A percentile compares a stretch with the other conserved stretches of the same genome.
These are phyloP conservation scores for Aegithalos caudatus DNA, from an alignment of 2,113 vertebrate genomes.

Conservation along the genomic window DNA sequence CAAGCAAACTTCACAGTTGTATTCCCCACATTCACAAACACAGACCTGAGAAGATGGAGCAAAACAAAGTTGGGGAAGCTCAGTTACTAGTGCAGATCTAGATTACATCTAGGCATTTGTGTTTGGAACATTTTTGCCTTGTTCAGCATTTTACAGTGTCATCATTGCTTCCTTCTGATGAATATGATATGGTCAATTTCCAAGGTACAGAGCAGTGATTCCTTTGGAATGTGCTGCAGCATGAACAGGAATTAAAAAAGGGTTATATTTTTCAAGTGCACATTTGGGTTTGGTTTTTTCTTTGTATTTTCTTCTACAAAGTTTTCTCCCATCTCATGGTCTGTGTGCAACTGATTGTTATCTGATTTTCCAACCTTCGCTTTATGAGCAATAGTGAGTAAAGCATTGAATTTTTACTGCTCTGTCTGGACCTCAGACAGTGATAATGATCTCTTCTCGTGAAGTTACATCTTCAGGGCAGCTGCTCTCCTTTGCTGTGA, in stretches of 20 bases:
- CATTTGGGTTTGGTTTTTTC: neutral
- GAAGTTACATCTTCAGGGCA: neutral
- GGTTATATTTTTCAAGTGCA: neutral
- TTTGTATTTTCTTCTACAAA: neutral
- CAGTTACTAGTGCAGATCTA: neutral
- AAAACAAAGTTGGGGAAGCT: neutral
- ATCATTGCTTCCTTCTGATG: neutral
- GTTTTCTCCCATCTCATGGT: neutral
- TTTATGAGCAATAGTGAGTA: slow-evolving; percentile 30
- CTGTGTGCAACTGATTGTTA: neutral
- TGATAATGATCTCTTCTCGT: slow-evolving; percentile 23
- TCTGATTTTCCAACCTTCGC: neutral
- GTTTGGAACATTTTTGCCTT: neutral
- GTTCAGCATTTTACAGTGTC: neutral
- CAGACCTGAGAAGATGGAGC: neutral
- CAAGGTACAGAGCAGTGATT: neutral
- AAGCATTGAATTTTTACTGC: neutral
- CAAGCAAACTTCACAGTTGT: neutral
- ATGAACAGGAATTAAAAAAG: neutral
- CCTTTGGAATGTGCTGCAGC: neutral
- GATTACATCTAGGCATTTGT: neutral
- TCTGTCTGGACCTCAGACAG: slow-evolving; percentile 19
- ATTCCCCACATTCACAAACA: neutral
- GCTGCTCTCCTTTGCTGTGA: neutral
- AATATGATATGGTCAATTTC: neutral